Conservation (phyloP, 2,797 vertebrate genomes). For the Characodon lateralis region DNA sequence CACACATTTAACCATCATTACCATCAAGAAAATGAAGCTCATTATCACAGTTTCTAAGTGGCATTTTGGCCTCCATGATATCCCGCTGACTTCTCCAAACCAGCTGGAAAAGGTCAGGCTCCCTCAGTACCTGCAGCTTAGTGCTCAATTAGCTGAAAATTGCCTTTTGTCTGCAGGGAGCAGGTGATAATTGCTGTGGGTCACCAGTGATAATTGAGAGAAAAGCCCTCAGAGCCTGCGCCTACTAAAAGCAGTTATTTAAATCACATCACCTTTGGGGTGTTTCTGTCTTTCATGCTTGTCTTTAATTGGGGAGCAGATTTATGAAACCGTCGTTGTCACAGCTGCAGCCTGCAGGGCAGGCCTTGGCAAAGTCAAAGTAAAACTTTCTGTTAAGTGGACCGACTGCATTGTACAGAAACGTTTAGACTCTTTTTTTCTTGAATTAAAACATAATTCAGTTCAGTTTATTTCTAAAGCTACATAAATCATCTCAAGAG, state of each 20-base stretch:
- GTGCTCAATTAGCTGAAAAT: conserved; percentile 86
- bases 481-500: too few species aligned
- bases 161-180: conserved; percentile 84
- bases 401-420: not conserved
- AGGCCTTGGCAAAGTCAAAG: conserved; percentile 14
- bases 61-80: conserved; percentile 38
- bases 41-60: conserved; percentile 42
- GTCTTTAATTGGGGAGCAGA: conserved; percentile 70
- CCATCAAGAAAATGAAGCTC: conserved; percentile 40
- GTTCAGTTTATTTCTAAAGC: too few species aligned
- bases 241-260: conserved; percentile 92
- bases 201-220: conserved; percentile 92
- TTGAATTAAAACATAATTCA: too few species aligned
- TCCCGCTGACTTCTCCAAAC: conserved; percentile 43
- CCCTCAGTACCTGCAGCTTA: conserved; percentile 70
- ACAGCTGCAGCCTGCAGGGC: conserved; percentile 10
- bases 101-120: conserved; percentile 69
- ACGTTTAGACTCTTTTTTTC: not conserved
- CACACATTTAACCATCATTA: conserved; percentile 8
- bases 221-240: conserved; percentile 83
- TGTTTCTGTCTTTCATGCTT: conserved; percentile 53
- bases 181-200: conserved; percentile 90
- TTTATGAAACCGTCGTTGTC: conserved; percentile 61
- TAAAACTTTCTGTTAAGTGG: conserved; percentile 8
- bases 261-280: conserved; percentile 84